Evolutionary conservation across 2,888 invertebrate species (phyloP).

Genomic region (Amblyjoppa fuscipennis): DNA sequence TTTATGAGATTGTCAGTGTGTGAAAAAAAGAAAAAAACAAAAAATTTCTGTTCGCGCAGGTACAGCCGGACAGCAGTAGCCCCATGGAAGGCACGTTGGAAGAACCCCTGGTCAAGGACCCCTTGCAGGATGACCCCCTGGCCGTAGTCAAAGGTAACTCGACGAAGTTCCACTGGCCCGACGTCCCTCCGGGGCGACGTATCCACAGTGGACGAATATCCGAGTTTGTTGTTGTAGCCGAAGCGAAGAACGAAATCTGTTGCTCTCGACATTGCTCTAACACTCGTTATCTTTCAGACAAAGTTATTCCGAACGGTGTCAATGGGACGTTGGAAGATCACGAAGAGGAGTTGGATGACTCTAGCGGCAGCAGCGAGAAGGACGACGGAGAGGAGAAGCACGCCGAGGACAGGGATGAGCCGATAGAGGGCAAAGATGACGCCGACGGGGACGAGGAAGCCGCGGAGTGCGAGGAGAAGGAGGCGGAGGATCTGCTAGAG

Average conservation of each 20-base stretch:
- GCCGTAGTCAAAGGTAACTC: slow-evolving; percentile 79
- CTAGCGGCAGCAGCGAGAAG: slow-evolving; percentile 64
- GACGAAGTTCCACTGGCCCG: background rate
- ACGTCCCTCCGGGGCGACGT: background rate
- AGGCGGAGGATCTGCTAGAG: slow-evolving; percentile 28
- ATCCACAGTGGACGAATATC: background rate
- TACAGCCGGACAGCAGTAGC: slow-evolving; percentile 76
- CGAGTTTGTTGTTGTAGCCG: background rate
- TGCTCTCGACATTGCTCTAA: background rate
- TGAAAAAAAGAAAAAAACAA: slow-evolving; percentile 3
- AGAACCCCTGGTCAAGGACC: slow-evolving; percentile 83
- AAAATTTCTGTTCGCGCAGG: slow-evolving; percentile 54
- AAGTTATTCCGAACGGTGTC: slow-evolving; percentile 84
- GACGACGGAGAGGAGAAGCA: slow-evolving; percentile 73
- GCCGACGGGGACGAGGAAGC: slow-evolving; percentile 72
- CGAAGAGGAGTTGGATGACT: slow-evolving; percentile 75
- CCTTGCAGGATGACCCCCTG: slow-evolving; percentile 78
- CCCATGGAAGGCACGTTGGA: slow-evolving; percentile 84
- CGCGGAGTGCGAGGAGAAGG: slow-evolving; percentile 70
- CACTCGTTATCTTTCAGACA: slow-evolving; percentile 77
- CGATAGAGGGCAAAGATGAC: slow-evolving; percentile 73
- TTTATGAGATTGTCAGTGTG: slow-evolving; percentile 12
- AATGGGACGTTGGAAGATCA: slow-evolving; percentile 83
- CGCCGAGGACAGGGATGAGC: slow-evolving; percentile 74
- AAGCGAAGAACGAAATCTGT: background rate